phyloP scores from a whole-genome alignment of 2,888 invertebrate species.

The Colostygia pectinataria region DNA sequence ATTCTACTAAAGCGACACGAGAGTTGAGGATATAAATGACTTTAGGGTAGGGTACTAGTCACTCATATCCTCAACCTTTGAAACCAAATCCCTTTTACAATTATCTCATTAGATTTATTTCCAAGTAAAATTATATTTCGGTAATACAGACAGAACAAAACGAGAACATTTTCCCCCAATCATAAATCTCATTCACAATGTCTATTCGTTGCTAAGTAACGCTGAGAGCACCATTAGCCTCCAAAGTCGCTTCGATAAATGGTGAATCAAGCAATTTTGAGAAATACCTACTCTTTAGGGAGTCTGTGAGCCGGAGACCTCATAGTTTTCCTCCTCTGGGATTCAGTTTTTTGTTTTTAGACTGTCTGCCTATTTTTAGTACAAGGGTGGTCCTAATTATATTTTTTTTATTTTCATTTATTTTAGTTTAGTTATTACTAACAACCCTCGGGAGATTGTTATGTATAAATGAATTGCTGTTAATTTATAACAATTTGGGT shows the following conservation, averaged over 20 bases:
- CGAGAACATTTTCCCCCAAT: slow-evolving; percentile 17
- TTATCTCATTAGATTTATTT: slow-evolving; percentile 33
- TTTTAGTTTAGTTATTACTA: no score
- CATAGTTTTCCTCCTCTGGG: background rate
- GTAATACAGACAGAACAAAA: slow-evolving; percentile 9
- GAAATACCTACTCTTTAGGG: slow-evolving; percentile 31
- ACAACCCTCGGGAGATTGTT: no score
- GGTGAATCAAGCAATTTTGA: slow-evolving; percentile 49
- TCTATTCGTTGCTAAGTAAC: slow-evolving; percentile 40
- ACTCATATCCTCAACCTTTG: no score
- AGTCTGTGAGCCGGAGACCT: background rate
- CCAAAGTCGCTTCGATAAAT: slow-evolving; percentile 44
- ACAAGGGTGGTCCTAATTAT: no score
- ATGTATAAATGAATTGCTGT: no score
- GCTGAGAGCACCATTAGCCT: slow-evolving; percentile 49
- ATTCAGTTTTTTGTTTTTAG: background rate
- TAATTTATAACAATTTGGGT: no score
- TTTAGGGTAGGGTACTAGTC: no score
- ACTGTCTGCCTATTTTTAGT: background rate
- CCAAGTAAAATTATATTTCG: slow-evolving; percentile 34
- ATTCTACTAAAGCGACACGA: no score
- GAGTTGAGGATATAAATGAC: no score
- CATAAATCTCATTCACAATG: slow-evolving; percentile 41
- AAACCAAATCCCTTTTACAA: no score
- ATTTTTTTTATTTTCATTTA: no score